These are phyloP conservation scores for Peucedramus taeniatus DNA, from an alignment of 2,113 vertebrate species.

Conservation along the genomic window DNA sequence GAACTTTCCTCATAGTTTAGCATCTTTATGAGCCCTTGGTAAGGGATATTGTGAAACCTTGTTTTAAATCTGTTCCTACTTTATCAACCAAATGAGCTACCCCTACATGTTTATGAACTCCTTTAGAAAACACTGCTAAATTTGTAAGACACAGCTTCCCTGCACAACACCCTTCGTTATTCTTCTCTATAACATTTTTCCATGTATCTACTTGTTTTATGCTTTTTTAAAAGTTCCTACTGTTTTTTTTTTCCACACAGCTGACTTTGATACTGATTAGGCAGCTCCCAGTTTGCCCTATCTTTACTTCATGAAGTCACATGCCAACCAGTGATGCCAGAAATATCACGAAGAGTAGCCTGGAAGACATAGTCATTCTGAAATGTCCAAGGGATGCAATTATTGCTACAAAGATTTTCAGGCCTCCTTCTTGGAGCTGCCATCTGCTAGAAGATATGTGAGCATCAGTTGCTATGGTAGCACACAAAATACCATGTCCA, in stretches of 20 bases:
- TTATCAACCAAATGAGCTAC: neutral
- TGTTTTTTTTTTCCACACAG: neutral
- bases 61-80: neutral
- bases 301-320: neutral
- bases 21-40: neutral
- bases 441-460: slow-evolving; percentile 62
- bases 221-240: neutral
- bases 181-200: neutral
- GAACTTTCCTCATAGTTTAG: neutral
- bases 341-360: neutral
- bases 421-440: slow-evolving; percentile 39
- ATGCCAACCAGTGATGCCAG: neutral
- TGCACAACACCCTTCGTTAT: neutral
- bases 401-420: slow-evolving; percentile 23
- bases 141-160: neutral
- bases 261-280: neutral
- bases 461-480: slow-evolving; percentile 60
- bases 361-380: neutral
- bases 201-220: neutral
- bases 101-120: neutral
- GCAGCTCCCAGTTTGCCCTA: neutral
- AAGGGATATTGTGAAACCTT: neutral
- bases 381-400: slow-evolving; percentile 7
- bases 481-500: slow-evolving; percentile 45
- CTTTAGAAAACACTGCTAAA: neutral